Evolutionary conservation across 2,113 vertebrate species (phyloP).

Genomic region (Sigmodon hispidus): DNA sequence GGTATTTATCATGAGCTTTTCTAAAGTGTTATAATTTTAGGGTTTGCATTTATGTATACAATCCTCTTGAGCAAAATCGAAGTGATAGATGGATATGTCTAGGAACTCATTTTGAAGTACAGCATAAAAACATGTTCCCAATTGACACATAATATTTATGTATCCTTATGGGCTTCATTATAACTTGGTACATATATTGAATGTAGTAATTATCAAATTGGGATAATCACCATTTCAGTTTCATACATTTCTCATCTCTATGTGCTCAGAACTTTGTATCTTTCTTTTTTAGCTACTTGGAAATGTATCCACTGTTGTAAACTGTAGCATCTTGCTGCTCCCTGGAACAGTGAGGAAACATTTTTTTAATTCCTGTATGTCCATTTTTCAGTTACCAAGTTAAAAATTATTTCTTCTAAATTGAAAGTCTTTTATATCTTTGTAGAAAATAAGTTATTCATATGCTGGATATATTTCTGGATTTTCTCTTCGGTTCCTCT

Average conservation of each 20-base stretch:
- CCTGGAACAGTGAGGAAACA: background rate
- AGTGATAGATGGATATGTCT: background rate
- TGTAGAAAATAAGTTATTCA: background rate
- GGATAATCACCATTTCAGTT: background rate
- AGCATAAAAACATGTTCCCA: background rate
- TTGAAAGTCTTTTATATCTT: background rate
- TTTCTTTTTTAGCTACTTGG: background rate
- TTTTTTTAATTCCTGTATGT: background rate
- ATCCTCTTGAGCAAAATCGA: background rate
- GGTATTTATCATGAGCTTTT: background rate
- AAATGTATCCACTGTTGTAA: background rate
- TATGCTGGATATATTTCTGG: background rate
- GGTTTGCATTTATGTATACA: background rate
- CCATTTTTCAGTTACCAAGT: background rate
- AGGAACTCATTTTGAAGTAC: background rate
- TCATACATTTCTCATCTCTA: background rate
- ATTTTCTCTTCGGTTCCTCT: background rate
- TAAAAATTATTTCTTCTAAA: background rate
- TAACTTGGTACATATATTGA: background rate
- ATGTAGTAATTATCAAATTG: background rate
- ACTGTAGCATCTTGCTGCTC: background rate
- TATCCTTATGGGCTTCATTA: background rate
- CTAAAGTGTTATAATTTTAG: background rate
- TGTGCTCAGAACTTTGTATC: background rate
- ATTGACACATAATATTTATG: background rate